Base-by-base conservation (phyloP, 1,140 invertebrate species). In the Atopsyche davidsoni region DNA sequence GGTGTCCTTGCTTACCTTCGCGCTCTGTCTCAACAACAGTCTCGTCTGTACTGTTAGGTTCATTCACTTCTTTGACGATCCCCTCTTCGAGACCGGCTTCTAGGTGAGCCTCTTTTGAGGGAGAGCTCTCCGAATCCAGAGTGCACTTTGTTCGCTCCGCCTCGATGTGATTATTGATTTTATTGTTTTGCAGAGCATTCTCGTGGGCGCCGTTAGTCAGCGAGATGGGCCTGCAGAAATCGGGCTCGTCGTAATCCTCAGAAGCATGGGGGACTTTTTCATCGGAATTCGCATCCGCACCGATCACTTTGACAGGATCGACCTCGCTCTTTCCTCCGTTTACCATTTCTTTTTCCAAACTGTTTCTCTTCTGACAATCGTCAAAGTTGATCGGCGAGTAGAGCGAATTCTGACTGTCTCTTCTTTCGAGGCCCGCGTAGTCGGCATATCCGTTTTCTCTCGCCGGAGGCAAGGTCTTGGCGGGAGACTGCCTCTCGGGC, bases 341-440 rank as follows among this genome's bases (percentile, higher is more conserved):
- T 4, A 44, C 9, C 13, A 7, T 38, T 13, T 7, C 6, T 38
- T 38, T 38, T 14, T 38, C 35, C 16, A 9, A n/a, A 25, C 41
- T 68, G 47, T 69, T 69, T 51, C 72, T 68, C 50, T 65, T 60
- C 32, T 68, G 66, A 60, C 70, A 73, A 44, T 68, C 72, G 59
- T 74, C 72, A 60, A 74, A 74, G n/a, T 65, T 72, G 24, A 74
- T 74, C n/a, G 72, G 55, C 21, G 70, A 67, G 52, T 67, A 74
- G 2, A 74, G 57, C 11, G 46, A 44, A 25, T 57, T 57, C 16
- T 35, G 41, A 22, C 50, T 50, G 24, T 57, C 55, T 13, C 17
- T 24, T 13, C 42, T 2, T n/a, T 52, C 40, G 10, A 52, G 18
- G 10, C 36, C 46, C 4, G 63, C 63, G 61, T 73, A 72, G 24